Evolutionary conservation across 2,888 invertebrate genomes (phyloP).

Genomic region (Aelia acuminata): DNA sequence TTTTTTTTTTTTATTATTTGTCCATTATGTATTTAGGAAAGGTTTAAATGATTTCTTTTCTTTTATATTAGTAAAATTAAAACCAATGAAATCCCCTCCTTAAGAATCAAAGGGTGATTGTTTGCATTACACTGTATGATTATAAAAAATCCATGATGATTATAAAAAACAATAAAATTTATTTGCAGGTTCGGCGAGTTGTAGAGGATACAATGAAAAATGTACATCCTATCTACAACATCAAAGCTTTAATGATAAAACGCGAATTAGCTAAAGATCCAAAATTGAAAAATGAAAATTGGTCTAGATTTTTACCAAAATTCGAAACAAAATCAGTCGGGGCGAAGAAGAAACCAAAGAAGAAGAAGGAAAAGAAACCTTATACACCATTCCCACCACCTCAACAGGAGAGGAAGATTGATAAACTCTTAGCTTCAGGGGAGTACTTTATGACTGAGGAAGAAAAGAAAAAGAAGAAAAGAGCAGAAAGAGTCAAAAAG

Average conservation of each 20-base stretch:
- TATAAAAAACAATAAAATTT: conserved; percentile 58
- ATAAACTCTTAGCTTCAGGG: conserved; percentile 92
- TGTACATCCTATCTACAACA: conserved; percentile 98
- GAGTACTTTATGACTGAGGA: conserved; percentile 96
- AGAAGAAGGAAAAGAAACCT: conserved; percentile 89
- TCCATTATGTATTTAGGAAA: no score
- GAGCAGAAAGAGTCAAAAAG: conserved; percentile 83
- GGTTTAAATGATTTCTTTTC: no score
- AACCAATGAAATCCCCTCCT: no score
- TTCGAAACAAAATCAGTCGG: conserved; percentile 88
- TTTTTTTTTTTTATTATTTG: no score
- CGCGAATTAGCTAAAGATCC: conserved; percentile 95
- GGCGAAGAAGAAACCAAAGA: conserved; percentile 82
- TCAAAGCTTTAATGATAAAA: conserved; percentile 98
- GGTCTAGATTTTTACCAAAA: conserved; percentile 97
- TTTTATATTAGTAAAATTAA: no score
- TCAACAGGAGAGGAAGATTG: conserved; percentile 91
- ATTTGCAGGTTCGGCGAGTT: conserved; percentile 80
- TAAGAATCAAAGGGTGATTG: no score
- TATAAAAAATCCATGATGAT: no score
- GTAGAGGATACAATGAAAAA: conserved; percentile 98
- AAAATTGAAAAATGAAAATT: conserved; percentile 90
- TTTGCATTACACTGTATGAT: no score
- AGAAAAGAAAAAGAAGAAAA: conserved; percentile 79
- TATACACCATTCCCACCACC: conserved; percentile 99